Evolutionary conservation across 2,888 invertebrate genomes (phyloP).

Genomic region (Drosophila neutralis): DNA sequence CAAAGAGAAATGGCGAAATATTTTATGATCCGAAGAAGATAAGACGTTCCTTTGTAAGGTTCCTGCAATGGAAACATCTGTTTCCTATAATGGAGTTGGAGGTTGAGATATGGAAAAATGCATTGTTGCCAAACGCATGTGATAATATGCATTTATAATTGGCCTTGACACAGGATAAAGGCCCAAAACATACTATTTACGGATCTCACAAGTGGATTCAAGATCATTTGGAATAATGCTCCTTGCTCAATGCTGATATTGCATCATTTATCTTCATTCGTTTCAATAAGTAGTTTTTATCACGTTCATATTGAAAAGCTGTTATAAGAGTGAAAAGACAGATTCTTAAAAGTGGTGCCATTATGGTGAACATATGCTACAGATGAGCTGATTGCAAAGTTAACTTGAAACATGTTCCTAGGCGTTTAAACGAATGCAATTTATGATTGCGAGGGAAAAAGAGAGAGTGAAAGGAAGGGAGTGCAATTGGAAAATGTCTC

Average conservation of each 20-base stretch:
- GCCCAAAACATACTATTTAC: not conserved
- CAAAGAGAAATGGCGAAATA: not conserved
- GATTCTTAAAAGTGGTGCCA: not conserved
- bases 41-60: not conserved
- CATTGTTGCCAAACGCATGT: not conserved
- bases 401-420: not conserved
- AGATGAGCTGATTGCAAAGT: not conserved
- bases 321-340: not conserved
- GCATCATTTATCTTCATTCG: not conserved
- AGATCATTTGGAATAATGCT: not conserved
- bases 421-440: not conserved
- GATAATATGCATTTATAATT: not conserved
- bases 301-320: not conserved
- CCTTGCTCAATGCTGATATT: not conserved
- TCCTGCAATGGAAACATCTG: too few relatives aligned
- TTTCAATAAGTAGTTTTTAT: not conserved
- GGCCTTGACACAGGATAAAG: not conserved
- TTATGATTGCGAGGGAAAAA: not conserved
- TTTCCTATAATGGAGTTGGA: not conserved
- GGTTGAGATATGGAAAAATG: not conserved
- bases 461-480: not conserved
- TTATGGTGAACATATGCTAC: not conserved
- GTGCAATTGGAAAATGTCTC: not conserved
- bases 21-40: not conserved
- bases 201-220: not conserved